A percentile compares a stretch with the other conserved stretches of the same genome.
phyloP scores from a whole-genome alignment of 23 tunicate species.

The Botrylloides violaceus region DNA sequence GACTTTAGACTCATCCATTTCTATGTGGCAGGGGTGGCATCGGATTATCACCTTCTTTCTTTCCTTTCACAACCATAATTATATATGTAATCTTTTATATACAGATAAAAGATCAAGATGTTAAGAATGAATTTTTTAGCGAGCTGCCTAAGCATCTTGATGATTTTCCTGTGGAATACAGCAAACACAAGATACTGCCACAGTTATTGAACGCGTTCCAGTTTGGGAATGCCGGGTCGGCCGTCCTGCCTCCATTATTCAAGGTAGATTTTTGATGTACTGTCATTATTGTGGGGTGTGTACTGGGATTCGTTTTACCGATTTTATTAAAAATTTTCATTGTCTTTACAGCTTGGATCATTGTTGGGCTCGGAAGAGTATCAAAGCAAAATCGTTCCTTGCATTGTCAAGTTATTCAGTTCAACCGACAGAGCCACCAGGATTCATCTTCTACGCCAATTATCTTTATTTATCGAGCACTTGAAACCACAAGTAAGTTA shows the following conservation, averaged over 20 bases:
- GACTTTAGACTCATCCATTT: too few relatives aligned
- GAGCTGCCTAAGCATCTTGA: constrained; percentile 82
- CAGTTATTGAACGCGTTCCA: constrained; percentile 91
- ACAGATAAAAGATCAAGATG: constrained; percentile 88
- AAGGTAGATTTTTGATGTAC: constrained; percentile 39
- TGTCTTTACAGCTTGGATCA: constrained; percentile 61
- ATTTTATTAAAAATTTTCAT: too few relatives aligned
- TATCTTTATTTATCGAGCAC: constrained; percentile 83
- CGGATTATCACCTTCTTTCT: too few relatives aligned
- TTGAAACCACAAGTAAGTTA: constrained; percentile 73
- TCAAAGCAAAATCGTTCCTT: constrained; percentile 89
- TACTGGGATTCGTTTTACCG: too few relatives aligned
- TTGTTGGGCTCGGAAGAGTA: constrained; percentile 57
- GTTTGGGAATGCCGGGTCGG: constrained; percentile 93
- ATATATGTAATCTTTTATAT: not conserved
- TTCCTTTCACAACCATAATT: not conserved
- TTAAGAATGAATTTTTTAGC: constrained; percentile 60
- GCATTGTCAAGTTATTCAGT: constrained; percentile 81
- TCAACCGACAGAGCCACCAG: constrained; percentile 97
- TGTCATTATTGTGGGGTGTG: not conserved
- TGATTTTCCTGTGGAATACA: constrained; percentile 78
- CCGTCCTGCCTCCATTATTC: constrained; percentile 88
- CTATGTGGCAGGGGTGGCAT: too few relatives aligned
- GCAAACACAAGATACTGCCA: constrained; percentile 89
- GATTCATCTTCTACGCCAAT: constrained; percentile 82